Evolutionary conservation across 2,113 vertebrate genomes (phyloP).

Genomic region (Catharus minimus): DNA sequence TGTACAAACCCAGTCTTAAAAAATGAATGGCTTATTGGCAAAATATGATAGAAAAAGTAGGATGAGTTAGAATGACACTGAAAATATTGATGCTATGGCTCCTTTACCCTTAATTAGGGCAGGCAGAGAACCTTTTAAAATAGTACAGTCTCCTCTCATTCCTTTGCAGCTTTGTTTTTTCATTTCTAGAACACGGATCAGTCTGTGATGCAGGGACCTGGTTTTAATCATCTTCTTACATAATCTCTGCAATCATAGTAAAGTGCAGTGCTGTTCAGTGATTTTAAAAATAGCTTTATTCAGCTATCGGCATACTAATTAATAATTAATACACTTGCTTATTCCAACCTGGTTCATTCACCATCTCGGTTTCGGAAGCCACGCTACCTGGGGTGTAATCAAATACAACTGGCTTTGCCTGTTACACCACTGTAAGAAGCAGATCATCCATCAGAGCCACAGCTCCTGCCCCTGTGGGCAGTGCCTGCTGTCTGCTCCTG

Average conservation of each 20-base stretch:
- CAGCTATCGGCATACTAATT: conserved; percentile 14
- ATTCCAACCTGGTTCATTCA: conserved; percentile 4
- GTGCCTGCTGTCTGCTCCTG: not conserved
- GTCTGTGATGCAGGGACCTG: conserved; percentile 6
- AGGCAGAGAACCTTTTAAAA: not conserved
- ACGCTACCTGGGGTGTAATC: not conserved
- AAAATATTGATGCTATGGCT: not conserved
- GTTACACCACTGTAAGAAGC: not conserved
- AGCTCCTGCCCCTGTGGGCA: not conserved
- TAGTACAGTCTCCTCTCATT: not conserved
- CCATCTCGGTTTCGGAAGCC: not conserved
- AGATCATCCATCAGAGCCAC: not conserved
- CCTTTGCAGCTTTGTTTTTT: not conserved
- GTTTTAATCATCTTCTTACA: conserved; percentile 24
- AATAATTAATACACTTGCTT: not conserved
- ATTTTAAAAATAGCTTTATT: conserved; percentile 26
- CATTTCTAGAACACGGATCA: not conserved
- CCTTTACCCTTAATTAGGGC: not conserved
- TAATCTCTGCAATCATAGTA: conserved; percentile 28
- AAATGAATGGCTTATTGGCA: not conserved
- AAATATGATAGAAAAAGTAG: not conserved
- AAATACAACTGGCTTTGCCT: not conserved
- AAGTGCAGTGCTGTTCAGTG: conserved; percentile 19
- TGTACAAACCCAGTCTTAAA: not conserved
- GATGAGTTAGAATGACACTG: not conserved